Evolutionary conservation across 2,888 invertebrate species (phyloP).

Genomic region (Drosophila koepferae): DNA sequence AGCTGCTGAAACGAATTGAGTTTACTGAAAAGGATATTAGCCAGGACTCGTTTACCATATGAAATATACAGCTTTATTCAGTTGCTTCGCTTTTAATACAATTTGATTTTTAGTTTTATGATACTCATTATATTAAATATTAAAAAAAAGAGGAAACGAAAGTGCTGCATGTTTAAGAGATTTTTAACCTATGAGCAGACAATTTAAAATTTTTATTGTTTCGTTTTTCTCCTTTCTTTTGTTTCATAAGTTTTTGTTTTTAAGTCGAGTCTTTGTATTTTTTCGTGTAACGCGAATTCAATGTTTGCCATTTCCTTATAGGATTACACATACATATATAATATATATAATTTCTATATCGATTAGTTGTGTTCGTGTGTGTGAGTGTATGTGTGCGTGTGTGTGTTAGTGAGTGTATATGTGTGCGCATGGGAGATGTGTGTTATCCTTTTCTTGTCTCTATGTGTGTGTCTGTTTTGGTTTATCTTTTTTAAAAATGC

Average conservation of each 20-base stretch:
- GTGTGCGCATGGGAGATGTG: slow-evolving; percentile 14
- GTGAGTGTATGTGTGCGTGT: slow-evolving; percentile 12
- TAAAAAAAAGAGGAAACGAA: slow-evolving; percentile 37
- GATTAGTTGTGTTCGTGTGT: slow-evolving; percentile 43
- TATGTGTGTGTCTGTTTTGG: slow-evolving; percentile 5
- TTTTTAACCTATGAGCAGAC: slow-evolving; percentile 74
- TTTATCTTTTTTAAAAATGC: slow-evolving; percentile 59
- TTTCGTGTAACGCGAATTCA: slow-evolving; percentile 72
- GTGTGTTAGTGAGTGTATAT: background rate
- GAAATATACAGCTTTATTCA: slow-evolving; percentile 80
- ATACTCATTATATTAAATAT: slow-evolving; percentile 60
- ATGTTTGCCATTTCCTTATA: slow-evolving; percentile 68
- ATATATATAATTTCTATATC: slow-evolving; percentile 67
- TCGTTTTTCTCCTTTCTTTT: slow-evolving; percentile 28
- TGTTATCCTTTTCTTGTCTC: slow-evolving; percentile 23
- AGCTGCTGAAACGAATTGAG: slow-evolving; percentile 41
- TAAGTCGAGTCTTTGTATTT: slow-evolving; percentile 73
- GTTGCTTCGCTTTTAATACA: slow-evolving; percentile 66
- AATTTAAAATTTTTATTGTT: slow-evolving; percentile 33
- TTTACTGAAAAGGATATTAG: slow-evolving; percentile 23
- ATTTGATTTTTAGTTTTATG: slow-evolving; percentile 29
- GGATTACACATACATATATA: slow-evolving; percentile 64
- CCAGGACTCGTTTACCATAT: slow-evolving; percentile 64
- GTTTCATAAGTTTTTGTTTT: slow-evolving; percentile 41
- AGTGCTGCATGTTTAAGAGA: slow-evolving; percentile 36